These are phyloP conservation scores for Taeniopygia guttata DNA, from an alignment of 2,797 vertebrate species.

Conservation along the genomic window DNA sequence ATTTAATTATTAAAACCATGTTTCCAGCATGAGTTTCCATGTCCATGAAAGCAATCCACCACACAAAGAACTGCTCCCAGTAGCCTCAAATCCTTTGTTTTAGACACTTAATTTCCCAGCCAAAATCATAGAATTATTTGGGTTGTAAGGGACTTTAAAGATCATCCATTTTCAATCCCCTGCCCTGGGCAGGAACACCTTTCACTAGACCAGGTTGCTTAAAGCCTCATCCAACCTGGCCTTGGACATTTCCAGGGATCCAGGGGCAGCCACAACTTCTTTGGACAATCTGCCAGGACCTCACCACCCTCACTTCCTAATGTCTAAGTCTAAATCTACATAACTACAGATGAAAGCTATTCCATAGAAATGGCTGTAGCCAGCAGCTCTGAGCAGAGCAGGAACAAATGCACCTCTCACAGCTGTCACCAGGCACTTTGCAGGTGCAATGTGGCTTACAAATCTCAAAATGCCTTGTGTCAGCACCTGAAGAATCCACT, in stretches of 20 bases:
- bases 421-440: not conserved
- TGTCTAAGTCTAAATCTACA: not conserved
- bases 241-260: not conserved
- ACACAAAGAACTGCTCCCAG: not conserved
- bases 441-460: not conserved
- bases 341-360: not conserved
- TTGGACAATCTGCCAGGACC: not conserved
- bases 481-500: not conserved
- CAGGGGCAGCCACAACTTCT: not conserved
- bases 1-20: conserved; percentile 2
- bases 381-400: not conserved
- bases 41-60: not conserved
- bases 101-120: not conserved
- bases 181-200: not conserved
- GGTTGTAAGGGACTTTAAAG: not conserved
- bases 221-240: not conserved
- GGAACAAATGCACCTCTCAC: not conserved
- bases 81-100: not conserved
- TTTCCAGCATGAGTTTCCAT: not conserved
- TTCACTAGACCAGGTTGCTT: not conserved
- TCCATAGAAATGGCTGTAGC: not conserved
- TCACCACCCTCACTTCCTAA: not conserved
- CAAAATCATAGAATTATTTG: not conserved
- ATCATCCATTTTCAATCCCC: not conserved
- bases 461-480: not conserved